Percentiles rank a stretch among this genome's conserved stretches.
These are phyloP conservation scores for Lepidurus arcticus DNA, from an alignment of 1,140 invertebrate genomes.

Conservation along the genomic window DNA sequence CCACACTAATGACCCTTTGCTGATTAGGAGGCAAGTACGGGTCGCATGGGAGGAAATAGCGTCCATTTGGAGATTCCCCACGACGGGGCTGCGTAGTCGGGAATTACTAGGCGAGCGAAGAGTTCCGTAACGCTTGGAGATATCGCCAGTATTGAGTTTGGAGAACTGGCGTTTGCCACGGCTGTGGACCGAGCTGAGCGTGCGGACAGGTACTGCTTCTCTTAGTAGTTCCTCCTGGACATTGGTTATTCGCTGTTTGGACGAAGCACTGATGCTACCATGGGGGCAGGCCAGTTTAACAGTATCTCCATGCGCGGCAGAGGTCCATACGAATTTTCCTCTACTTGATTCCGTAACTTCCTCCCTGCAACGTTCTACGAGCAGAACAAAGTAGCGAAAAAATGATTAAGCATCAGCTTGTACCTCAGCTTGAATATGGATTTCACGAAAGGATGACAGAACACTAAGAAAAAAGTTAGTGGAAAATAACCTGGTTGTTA, in stretches of 20 bases:
- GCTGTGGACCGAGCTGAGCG: not conserved
- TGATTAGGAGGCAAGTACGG: slow-evolving; percentile 36
- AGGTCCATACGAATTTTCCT: slow-evolving; percentile 41
- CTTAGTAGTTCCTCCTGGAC: slow-evolving; percentile 34
- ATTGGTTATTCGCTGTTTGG: not conserved
- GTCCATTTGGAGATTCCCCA: not conserved
- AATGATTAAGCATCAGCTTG: not conserved
- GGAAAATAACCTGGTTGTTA: not conserved
- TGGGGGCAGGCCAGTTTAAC: slow-evolving; percentile 40
- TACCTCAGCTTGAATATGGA: not conserved
- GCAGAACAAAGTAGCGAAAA: slow-evolving; percentile 32
- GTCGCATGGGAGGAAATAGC: slow-evolving; percentile 25
- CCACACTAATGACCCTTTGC: slow-evolving; percentile 36
- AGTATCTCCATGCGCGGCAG: slow-evolving; percentile 38
- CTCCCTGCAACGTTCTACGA: slow-evolving; percentile 39
- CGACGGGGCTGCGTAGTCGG: not conserved
- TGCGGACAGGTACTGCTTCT: slow-evolving; percentile 34
- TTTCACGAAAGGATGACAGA: not conserved
- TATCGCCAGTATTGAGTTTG: not conserved
- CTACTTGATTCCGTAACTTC: slow-evolving; percentile 37
- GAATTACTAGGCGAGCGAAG: not conserved
- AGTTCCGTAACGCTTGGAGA: not conserved
- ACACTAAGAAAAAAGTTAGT: not conserved
- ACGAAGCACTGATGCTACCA: slow-evolving; percentile 34
- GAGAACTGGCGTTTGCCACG: slow-evolving; percentile 2